Percentiles rank a stretch among this genome's conserved stretches.
Evolutionary conservation across 2,113 vertebrate genomes (phyloP).

Genomic region (Amphilophus citrinellus): DNA sequence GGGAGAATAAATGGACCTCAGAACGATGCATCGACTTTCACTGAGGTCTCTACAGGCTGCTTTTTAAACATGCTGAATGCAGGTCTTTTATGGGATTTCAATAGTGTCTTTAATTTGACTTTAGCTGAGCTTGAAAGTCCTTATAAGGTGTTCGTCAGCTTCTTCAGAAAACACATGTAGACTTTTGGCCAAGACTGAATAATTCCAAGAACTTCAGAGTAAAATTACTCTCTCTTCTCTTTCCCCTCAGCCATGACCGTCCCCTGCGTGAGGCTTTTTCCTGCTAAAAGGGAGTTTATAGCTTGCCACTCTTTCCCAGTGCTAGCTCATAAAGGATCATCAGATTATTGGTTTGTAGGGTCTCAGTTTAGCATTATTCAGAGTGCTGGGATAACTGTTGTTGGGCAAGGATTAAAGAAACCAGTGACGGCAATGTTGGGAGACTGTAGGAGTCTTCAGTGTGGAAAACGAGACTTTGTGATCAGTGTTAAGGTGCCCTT

Average conservation of each 20-base stretch:
- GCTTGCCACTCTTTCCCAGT: neutral
- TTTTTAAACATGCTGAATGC: neutral
- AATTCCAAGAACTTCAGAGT: neutral
- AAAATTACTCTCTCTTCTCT: neutral
- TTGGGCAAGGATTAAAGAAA: neutral
- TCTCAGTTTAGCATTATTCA: neutral
- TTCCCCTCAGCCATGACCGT: neutral
- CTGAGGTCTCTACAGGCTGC: neutral
- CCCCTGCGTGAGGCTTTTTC: neutral
- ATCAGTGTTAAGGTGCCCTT: neutral
- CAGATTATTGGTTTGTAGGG: neutral
- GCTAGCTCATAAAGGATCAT: neutral
- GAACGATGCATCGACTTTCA: neutral
- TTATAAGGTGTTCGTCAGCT: neutral
- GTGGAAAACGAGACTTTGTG: too few relatives aligned
- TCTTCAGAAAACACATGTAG: neutral
- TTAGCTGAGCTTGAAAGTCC: neutral
- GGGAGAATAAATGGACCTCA: slow-evolving; percentile 27
- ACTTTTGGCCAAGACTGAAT: neutral
- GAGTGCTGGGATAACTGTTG: fast-evolving
- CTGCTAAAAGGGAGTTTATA: neutral
- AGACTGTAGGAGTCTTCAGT: neutral
- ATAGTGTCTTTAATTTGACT: neutral
- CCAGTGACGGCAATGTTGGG: neutral
- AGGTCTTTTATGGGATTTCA: neutral